Conservation (phyloP, 2,113 vertebrate genomes). For the Xyliphius kryptos region DNA sequence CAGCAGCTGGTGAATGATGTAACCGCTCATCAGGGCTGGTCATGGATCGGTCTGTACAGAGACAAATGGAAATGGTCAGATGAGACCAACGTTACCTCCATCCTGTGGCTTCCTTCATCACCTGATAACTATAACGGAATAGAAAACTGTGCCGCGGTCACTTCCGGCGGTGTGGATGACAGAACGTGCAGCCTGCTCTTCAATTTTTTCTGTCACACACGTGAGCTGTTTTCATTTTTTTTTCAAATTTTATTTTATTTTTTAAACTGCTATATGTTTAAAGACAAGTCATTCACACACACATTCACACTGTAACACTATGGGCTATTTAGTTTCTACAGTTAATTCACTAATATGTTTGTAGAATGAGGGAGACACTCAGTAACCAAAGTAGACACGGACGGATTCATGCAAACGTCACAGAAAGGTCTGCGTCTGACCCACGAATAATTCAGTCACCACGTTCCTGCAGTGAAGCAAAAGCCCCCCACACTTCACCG, state of each 20-base stretch:
- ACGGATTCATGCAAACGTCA: no score
- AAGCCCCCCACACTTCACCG: no score
- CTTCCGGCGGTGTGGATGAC: not conserved
- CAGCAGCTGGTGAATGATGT: not conserved
- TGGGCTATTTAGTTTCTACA: no score
- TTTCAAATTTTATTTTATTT: not conserved
- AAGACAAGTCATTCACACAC: no score
- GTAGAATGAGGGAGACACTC: no score
- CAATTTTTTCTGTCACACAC: constrained; percentile 21
- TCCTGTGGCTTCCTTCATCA: not conserved
- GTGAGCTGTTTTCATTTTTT: not conserved
- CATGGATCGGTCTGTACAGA: constrained; percentile 21
- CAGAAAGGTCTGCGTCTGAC: no score
- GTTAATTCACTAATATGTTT: no score
- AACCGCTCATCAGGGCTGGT: not conserved
- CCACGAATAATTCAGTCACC: no score
- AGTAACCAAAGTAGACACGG: no score
- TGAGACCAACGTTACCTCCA: not conserved
- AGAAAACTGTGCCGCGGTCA: not conserved
- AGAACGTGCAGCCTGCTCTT: not conserved
- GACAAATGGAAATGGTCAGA: constrained; percentile 22
- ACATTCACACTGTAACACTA: no score
- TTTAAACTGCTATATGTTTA: no score
- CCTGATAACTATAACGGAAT: not conserved
- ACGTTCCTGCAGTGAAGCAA: no score